Evolutionary conservation across 2,797 vertebrate genomes (phyloP), one percentile per base, ranked within the genome.

Genomic region (Anableps anableps): DNA sequence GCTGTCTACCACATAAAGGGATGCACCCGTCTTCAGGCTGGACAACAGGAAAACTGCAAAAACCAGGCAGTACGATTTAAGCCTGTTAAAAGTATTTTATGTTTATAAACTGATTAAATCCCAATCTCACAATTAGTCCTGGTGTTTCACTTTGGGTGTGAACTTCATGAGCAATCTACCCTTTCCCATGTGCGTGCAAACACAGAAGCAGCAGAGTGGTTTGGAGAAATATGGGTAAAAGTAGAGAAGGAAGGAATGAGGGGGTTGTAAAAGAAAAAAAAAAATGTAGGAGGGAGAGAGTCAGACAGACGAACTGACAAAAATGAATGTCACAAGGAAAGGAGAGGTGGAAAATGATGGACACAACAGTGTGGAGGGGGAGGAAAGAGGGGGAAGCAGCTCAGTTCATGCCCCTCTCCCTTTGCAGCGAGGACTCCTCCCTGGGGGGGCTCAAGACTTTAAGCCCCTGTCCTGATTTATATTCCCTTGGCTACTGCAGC

Each of bases 391-490:
- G 62, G 75, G 86, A 89, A 86, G 84, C 80, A 95, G 92, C 95
- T 88, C 91, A 87, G 95, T 94, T 96, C 94, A 93, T 91, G 87
- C 94, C 95, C 95, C 96, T 96, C 96, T 97, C 96, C 96, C 96
- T 96, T 96, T 93, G 92, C 96, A 97, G 97, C 95, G 95, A 96
- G 95, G 85, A 95, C 94, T 96, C 93, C 92, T 97, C 97, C 97
- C 97, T 96, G 83, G 96, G 97, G 97, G 96, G 96, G 96, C 91
- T 97, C 94, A 94, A 94, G 95, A 96, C 97, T 97, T 97, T 97
- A 98, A 99, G 97, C 96, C 96, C 96, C 96, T 88, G 81, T 95
- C 94, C 97, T 99, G 97, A 97, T 99, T 99, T 97, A 94, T 98
- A 98, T 98, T 99, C 97, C 94, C 92, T 83, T 83, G 85, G 88